These are phyloP conservation scores for Aleiodes leptofemur DNA, from an alignment of 2,888 invertebrate species.

Conservation along the genomic window DNA sequence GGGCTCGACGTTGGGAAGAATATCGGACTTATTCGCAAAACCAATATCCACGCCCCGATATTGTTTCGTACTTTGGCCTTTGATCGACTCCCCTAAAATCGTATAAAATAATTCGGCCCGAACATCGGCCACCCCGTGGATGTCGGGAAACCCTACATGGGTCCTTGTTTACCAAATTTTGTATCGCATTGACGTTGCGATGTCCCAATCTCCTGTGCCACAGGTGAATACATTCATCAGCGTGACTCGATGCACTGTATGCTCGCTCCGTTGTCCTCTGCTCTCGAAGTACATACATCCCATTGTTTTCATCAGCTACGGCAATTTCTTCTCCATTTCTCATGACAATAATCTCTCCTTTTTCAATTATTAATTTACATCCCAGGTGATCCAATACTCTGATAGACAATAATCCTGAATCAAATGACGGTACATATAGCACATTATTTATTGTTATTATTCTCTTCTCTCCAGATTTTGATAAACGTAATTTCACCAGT, in stretches of 20 bases:
- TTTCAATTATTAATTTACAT: constrained; percentile 9
- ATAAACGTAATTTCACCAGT: constrained; percentile 9
- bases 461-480: neutral
- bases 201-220: constrained; percentile 52
- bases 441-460: constrained; percentile 14
- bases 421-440: constrained; percentile 18
- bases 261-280: neutral
- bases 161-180: constrained; percentile 25
- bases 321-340: constrained; percentile 11
- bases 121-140: too few species aligned
- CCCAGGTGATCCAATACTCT: constrained; percentile 2
- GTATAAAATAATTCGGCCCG: too few species aligned
- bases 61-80: too few species aligned
- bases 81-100: too few species aligned
- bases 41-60: too few species aligned
- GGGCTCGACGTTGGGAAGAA: too few species aligned
- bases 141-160: too few species aligned
- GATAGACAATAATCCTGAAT: constrained; percentile 9
- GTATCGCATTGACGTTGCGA: constrained; percentile 41
- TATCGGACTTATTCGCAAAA: too few species aligned
- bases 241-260: neutral
- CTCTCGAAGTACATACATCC: constrained; percentile 13
- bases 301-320: neutral
- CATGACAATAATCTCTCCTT: constrained; percentile 16
- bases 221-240: constrained; percentile 40